Evolutionary conservation across 2,888 invertebrate species (phyloP), one percentile per base, ranked within the genome.

Genomic region (Harmothoe impar): DNA sequence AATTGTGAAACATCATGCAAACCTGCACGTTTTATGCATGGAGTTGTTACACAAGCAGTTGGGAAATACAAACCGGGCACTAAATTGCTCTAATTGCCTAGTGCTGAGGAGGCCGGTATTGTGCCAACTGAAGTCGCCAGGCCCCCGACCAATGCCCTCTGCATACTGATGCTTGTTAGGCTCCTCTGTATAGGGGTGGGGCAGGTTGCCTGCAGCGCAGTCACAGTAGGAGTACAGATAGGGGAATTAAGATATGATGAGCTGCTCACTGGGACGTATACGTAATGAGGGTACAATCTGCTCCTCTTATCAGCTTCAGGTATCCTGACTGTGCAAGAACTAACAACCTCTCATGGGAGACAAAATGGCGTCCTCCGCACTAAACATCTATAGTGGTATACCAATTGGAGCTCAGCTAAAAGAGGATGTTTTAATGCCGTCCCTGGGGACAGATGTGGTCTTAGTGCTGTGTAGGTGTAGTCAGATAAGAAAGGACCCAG

Each of bases 1-100:
- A 72, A 72, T 72, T 72, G 25, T 29, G 72, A 29, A 29, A 72
- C 72, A 29, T 72, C 72, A 72, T 72, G 72, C 72, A 72, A 72
- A n/a, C 29, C 5, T 12, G 25, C 29, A 62, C 3, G 7, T 62
- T 62, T 62, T 62, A 62, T 20, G 25, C 72, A 25, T n/a, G 15
- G 25, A 72, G 72, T 25, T 25, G 31, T 72, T 72, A 29, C 72
- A 72, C 72, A 72, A 72, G 72, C 29, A 29, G 62, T n/a, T 7
- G 25, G 62, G 25, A 72, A 72, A 72, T 72, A 72, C 72, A 72
- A 72, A 25, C 72, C 29, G 20, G 72, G 31, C 0, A 15, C 25
- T 29, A 72, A 72, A 72, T 72, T 25, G 72, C 25, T 29, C 29
- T 72, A 72, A 72, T 72, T 72, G 72, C 72, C 29, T 29, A 0